Evolutionary conservation across 2,888 invertebrate genomes (phyloP).

Genomic region (Drosophila parthenogenetica): DNA sequence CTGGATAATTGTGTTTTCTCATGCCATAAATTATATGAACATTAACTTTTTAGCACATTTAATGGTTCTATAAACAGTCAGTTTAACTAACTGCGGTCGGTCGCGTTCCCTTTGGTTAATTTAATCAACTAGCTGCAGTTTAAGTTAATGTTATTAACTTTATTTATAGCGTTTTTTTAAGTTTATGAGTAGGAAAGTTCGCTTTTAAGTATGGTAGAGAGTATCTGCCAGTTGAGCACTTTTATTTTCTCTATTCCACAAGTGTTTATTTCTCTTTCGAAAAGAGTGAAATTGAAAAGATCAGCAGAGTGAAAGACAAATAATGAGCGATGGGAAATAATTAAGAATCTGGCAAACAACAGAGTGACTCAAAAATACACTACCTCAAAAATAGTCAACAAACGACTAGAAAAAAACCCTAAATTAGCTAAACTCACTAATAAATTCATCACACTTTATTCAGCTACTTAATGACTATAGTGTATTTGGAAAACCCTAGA

Average conservation of each 20-base stretch:
- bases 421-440: no score
- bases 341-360: background rate
- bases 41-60: conserved; percentile 5
- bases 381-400: no score
- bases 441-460: no score
- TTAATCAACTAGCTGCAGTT: conserved; percentile 4
- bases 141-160: no score
- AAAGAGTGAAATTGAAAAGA: conserved; percentile 42
- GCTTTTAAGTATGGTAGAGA: no score
- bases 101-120: conserved; percentile 21
- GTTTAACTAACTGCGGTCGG: conserved; percentile 28
- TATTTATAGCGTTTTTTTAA: background rate
- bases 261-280: conserved; percentile 48
- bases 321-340: background rate
- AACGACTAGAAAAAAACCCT: no score
- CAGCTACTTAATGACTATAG: no score
- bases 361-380: background rate
- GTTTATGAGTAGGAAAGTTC: background rate
- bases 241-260: background rate
- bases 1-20: background rate
- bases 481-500: no score
- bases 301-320: conserved; percentile 15
- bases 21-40: background rate
- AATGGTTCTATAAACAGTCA: conserved; percentile 30
- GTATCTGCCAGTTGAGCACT: conserved; percentile 2